Percentiles rank a stretch among this genome's conserved stretches.
Conservation (phyloP, 1,140 invertebrate species). For the Pomacea maculata region DNA sequence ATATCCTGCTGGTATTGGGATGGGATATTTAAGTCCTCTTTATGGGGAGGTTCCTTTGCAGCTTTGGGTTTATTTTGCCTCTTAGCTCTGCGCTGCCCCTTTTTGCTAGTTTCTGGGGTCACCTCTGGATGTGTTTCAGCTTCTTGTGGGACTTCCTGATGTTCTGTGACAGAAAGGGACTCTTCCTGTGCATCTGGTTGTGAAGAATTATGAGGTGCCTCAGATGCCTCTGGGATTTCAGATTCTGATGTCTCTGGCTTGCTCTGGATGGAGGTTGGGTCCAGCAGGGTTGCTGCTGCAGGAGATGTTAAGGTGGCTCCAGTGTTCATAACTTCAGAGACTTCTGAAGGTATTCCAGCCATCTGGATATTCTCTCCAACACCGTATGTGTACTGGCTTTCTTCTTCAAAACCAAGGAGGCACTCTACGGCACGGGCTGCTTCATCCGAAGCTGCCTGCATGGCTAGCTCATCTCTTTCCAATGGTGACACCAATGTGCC, state of each 20-base stretch:
- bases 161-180: slow-evolving; percentile 16
- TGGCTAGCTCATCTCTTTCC: slow-evolving; percentile 24
- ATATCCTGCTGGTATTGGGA: neutral
- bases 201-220: slow-evolving; percentile 11
- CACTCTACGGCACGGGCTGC: slow-evolving; percentile 42
- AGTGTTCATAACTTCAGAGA: slow-evolving; percentile 5
- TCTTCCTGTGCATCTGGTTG: slow-evolving; percentile 15
- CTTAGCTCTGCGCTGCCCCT: slow-evolving; percentile 11
- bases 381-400: slow-evolving; percentile 15
- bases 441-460: slow-evolving; percentile 43
- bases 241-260: slow-evolving; percentile 14
- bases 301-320: slow-evolving; percentile 15
- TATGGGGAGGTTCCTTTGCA: slow-evolving; percentile 5
- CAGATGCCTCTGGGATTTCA: slow-evolving; percentile 16
- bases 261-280: slow-evolving; percentile 12
- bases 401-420: slow-evolving; percentile 25
- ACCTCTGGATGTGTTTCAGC: slow-evolving; percentile 6
- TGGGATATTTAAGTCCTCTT: neutral
- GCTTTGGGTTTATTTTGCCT: slow-evolving; percentile 10
- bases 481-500: neutral
- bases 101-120: slow-evolving; percentile 13
- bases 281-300: slow-evolving; percentile 5
- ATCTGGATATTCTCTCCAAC: neutral
- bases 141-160: slow-evolving; percentile 10
- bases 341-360: slow-evolving; percentile 5